Conservation (phyloP, 1,140 invertebrate species). For the Trichomalopsis sarcophagae region DNA sequence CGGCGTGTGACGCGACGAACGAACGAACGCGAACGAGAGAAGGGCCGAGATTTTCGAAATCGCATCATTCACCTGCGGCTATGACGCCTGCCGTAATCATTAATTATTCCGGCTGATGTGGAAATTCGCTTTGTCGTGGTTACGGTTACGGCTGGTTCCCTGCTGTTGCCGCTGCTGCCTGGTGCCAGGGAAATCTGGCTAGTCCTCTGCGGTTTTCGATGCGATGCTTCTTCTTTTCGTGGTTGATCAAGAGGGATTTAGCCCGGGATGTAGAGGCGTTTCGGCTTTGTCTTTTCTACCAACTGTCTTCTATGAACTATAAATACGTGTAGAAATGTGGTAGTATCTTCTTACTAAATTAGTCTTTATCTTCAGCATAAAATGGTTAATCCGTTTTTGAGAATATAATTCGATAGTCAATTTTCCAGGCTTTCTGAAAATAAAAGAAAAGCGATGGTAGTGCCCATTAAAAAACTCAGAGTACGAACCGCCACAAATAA, state of each 20-base stretch:
- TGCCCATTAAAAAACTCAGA: too few species aligned
- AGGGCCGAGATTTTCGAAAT: constrained; percentile 38
- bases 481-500: neutral
- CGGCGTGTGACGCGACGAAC: neutral
- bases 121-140: constrained; percentile 63
- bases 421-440: too few species aligned
- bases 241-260: neutral
- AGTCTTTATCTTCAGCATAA: too few species aligned
- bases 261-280: neutral
- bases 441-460: too few species aligned
- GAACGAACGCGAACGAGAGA: too few species aligned
- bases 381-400: too few species aligned
- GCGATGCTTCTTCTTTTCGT: neutral
- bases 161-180: neutral
- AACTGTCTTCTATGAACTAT: too few species aligned
- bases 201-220: neutral
- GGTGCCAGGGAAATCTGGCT: neutral
- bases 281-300: neutral
- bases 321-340: neutral
- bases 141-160: neutral
- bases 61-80: constrained; percentile 44
- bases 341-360: too few species aligned
- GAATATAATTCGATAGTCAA: too few species aligned
- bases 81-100: constrained; percentile 16
- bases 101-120: constrained; percentile 56